Evolutionary conservation across 2,113 vertebrate genomes (phyloP).

Genomic region (Notothenia rossii): DNA sequence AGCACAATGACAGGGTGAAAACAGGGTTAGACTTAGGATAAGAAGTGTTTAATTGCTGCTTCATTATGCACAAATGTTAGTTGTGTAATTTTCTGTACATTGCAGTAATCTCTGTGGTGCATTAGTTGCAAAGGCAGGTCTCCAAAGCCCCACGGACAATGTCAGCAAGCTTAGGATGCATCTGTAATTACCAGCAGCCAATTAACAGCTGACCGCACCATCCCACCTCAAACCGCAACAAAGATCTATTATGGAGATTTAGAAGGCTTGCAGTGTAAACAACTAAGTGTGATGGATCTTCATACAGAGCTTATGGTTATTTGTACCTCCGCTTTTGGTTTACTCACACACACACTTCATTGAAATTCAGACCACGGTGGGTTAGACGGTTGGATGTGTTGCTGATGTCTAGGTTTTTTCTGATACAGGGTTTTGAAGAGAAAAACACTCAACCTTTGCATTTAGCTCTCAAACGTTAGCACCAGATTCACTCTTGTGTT

Average conservation of each 20-base stretch:
- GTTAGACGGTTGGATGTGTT: conserved; percentile 1
- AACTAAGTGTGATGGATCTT: conserved; percentile 60
- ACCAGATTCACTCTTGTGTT: neutral
- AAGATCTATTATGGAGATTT: conserved; percentile 84
- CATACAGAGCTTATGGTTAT: conserved; percentile 45
- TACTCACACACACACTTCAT: conserved; percentile 30
- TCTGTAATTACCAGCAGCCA: conserved; percentile 80
- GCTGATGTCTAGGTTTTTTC: conserved; percentile 19
- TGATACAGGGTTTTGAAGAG: conserved; percentile 9
- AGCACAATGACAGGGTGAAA: conserved; percentile 8
- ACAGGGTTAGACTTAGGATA: conserved; percentile 29
- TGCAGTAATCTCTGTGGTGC: conserved; percentile 53
- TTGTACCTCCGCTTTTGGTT: conserved; percentile 37
- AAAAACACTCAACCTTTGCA: neutral
- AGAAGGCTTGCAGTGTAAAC: conserved; percentile 71
- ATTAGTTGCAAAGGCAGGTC: conserved; percentile 55
- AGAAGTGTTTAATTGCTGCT: conserved; percentile 33
- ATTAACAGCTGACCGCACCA: conserved; percentile 79
- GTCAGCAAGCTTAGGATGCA: conserved; percentile 74
- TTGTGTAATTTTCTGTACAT: conserved; percentile 54
- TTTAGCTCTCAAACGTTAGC: neutral
- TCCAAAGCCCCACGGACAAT: conserved; percentile 66
- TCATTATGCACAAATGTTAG: conserved; percentile 27
- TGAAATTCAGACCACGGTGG: conserved; percentile 50
- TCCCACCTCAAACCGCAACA: conserved; percentile 73